Conservation (phyloP, 2,888 invertebrate species). For the Mesopsocus fuscifrons region DNA sequence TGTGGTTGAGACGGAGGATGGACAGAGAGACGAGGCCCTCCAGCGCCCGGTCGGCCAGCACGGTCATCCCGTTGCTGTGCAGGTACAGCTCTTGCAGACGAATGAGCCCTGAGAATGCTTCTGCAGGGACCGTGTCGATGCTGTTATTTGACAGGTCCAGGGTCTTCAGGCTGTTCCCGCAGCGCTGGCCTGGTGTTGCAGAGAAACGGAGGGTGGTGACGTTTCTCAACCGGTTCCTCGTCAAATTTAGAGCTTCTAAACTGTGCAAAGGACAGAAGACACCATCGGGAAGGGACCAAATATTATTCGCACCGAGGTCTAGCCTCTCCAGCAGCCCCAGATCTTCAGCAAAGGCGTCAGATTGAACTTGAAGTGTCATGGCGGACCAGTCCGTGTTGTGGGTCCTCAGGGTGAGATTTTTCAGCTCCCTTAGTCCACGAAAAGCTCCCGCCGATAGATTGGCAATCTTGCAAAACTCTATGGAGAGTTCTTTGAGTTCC, state of each 20-base stretch:
- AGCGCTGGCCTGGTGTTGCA: conserved; percentile 32
- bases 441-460: conserved; percentile 69
- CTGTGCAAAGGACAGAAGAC: conserved; percentile 56
- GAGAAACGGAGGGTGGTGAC: conserved; percentile 50
- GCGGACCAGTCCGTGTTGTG: conserved; percentile 72
- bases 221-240: conserved; percentile 57
- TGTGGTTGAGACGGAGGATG: conserved; percentile 59
- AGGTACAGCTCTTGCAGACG: conserved; percentile 53
- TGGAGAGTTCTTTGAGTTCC: conserved; percentile 54
- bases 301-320: conserved; percentile 62
- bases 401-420: conserved; percentile 60
- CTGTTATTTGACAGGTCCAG: conserved; percentile 61
- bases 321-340: conserved; percentile 50
- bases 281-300: conserved; percentile 58
- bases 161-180: conserved; percentile 46
- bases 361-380: conserved; percentile 55
- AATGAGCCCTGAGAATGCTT: conserved; percentile 47
- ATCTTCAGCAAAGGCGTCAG: conserved; percentile 53
- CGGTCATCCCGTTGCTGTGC: conserved; percentile 54
- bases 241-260: conserved; percentile 56
- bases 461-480: conserved; percentile 68
- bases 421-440: conserved; percentile 52
- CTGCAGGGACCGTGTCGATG: conserved; percentile 51
- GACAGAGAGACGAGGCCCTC: conserved; percentile 53
- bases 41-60: conserved; percentile 58